Evolutionary conservation across 2,888 invertebrate genomes (phyloP).

Genomic region (Campoletis raptor): DNA sequence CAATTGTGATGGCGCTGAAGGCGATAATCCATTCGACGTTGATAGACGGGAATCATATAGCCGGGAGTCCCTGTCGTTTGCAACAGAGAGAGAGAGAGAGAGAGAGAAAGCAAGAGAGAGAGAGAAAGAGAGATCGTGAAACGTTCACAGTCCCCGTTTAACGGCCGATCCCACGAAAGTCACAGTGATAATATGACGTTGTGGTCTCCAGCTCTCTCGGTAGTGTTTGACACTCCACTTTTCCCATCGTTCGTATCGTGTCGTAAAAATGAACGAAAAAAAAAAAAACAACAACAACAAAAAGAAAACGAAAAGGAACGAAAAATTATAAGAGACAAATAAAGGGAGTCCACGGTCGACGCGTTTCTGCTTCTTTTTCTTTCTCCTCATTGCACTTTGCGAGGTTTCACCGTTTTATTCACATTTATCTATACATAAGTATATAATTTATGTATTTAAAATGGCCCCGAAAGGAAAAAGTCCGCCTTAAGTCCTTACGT

Average conservation of each 20-base stretch:
- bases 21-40: constrained; percentile 40
- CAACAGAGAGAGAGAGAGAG: constrained; percentile 11
- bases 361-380: constrained; percentile 39
- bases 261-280: constrained; percentile 52
- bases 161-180: constrained; percentile 69
- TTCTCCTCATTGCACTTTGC: neutral
- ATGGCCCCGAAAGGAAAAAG: constrained; percentile 33
- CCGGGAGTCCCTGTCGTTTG: constrained; percentile 28
- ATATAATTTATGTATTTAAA: constrained; percentile 17
- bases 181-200: constrained; percentile 69
- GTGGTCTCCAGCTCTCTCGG: constrained; percentile 49
- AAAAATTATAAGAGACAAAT: constrained; percentile 65
- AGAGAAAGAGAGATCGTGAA: constrained; percentile 50
- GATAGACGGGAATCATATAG: constrained; percentile 43
- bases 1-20: constrained; percentile 57
- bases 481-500: constrained; percentile 30
- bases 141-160: constrained; percentile 43
- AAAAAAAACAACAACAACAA: too few species aligned
- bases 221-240: constrained; percentile 19
- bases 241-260: constrained; percentile 64
- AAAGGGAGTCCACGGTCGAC: constrained; percentile 68
- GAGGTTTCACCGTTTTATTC: constrained; percentile 28
- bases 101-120: constrained; percentile 31
- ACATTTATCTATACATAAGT: constrained; percentile 30
- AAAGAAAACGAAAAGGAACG: neutral